Evolutionary conservation across 2,797 vertebrate genomes (phyloP).

Genomic region (Microctenopoma steveboyesi): DNA sequence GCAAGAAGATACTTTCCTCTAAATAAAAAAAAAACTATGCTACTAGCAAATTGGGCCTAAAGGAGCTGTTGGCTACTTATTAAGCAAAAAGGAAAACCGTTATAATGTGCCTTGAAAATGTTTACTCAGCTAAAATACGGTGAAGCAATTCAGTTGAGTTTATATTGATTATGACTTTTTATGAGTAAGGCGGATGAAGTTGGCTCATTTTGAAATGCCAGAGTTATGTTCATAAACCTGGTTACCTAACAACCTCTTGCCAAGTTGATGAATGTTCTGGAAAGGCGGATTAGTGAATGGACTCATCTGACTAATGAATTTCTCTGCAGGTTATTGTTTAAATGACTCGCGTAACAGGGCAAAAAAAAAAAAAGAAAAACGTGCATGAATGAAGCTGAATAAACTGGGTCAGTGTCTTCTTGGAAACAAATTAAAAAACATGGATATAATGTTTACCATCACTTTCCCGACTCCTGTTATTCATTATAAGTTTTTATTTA

Average conservation of each 20-base stretch:
- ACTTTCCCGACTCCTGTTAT: background rate
- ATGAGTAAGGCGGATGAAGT: background rate
- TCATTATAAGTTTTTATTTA: background rate
- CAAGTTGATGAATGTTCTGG: slow-evolving; percentile 11
- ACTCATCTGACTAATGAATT: background rate
- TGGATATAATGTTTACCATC: too few relatives aligned
- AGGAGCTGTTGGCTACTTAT: background rate
- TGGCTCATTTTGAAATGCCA: background rate
- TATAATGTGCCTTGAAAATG: background rate
- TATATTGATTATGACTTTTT: background rate
- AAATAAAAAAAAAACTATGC: background rate
- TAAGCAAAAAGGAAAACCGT: slow-evolving; percentile 1
- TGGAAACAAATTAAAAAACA: background rate
- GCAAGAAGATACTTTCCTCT: slow-evolving; percentile 12
- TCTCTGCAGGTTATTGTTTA: background rate
- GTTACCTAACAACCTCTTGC: slow-evolving; percentile 1
- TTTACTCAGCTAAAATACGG: slow-evolving; percentile 14
- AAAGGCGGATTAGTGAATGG: background rate
- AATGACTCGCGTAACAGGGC: background rate
- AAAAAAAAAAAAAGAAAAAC: background rate
- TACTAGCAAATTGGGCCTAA: slow-evolving; percentile 4
- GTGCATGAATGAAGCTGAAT: background rate
- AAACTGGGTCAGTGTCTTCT: background rate
- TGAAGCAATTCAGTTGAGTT: background rate
- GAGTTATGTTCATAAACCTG: background rate